Conservation (phyloP, 2,113 vertebrate species). For the Sinocyclocheilus maitianheensis region DNA sequence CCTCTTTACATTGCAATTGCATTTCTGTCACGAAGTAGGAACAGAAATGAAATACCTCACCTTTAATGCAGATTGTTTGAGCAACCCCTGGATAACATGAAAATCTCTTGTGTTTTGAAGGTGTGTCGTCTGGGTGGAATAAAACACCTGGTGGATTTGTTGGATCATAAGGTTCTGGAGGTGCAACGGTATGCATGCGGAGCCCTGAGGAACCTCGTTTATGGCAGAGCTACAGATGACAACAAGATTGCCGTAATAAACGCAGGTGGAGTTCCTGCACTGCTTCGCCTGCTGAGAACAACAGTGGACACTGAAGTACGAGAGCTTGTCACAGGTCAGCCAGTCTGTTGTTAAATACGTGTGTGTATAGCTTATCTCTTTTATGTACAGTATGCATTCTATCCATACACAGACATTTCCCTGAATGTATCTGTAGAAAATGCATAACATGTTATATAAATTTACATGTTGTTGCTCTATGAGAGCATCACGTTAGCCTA, state of each 20-base stretch:
- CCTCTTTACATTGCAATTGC: too few species aligned
- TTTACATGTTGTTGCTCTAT: too few species aligned
- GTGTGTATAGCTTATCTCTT: not conserved
- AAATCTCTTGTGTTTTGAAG: constrained; percentile 67
- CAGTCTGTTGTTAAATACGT: not conserved
- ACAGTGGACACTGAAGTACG: constrained; percentile 90
- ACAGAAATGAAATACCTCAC: too few species aligned
- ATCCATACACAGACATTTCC: constrained; percentile 56
- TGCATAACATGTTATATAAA: not conserved
- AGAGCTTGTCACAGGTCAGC: constrained; percentile 93
- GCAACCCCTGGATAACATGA: not conserved
- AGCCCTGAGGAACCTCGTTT: constrained; percentile 92
- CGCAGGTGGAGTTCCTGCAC: constrained; percentile 90
- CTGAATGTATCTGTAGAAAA: not conserved
- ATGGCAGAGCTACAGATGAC: constrained; percentile 93
- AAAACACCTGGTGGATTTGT: constrained; percentile 93
- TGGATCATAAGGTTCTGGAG: constrained; percentile 94
- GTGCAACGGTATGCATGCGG: constrained; percentile 96
- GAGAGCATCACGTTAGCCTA: too few species aligned
- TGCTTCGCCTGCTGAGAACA: constrained; percentile 90
- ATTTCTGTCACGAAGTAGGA: too few species aligned
- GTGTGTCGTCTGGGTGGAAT: constrained; percentile 93
- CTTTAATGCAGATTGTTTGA: not conserved
- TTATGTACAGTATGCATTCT: not conserved
- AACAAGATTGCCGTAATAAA: constrained; percentile 96